These are phyloP conservation scores for Apus apus DNA, from an alignment of 2,113 vertebrate genomes.

Conservation along the genomic window DNA sequence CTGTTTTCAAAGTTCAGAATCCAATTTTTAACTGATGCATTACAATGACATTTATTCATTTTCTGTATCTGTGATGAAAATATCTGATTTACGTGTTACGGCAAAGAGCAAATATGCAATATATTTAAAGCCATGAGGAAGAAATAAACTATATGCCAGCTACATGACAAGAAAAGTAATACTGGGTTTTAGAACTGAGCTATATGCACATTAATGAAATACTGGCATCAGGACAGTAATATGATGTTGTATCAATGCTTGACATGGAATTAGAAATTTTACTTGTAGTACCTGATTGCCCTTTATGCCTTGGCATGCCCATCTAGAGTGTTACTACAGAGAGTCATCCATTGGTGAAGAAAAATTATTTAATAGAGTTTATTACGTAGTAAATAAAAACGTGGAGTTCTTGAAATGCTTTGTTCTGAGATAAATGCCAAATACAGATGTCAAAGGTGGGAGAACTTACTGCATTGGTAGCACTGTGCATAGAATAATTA, in stretches of 20 bases:
- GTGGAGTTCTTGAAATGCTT: slow-evolving; percentile 19
- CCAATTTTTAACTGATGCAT: slow-evolving; percentile 70
- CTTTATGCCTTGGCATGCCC: slow-evolving; percentile 21
- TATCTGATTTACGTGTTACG: slow-evolving; percentile 1
- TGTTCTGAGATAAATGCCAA: slow-evolving; percentile 37
- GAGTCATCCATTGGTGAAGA: not conserved
- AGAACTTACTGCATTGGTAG: not conserved
- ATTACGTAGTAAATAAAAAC: slow-evolving; percentile 32
- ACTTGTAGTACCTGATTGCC: slow-evolving; percentile 42
- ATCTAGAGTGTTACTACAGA: slow-evolving; percentile 33
- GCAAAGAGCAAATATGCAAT: not conserved
- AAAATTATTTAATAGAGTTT: slow-evolving; percentile 45
- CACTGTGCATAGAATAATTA: not conserved
- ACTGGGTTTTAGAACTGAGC: slow-evolving; percentile 10
- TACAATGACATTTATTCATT: slow-evolving; percentile 54
- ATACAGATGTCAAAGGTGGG: not conserved
- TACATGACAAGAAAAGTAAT: not conserved
- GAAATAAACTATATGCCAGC: not conserved
- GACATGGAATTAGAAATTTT: slow-evolving; percentile 56
- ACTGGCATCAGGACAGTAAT: slow-evolving; percentile 2
- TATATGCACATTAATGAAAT: slow-evolving; percentile 28
- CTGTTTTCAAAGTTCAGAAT: slow-evolving; percentile 62
- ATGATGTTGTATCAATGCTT: slow-evolving; percentile 30
- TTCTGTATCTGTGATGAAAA: slow-evolving; percentile 16
- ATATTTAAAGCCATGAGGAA: not conserved